Evolutionary conservation across 2,113 vertebrate species (phyloP), one percentile per base, ranked within the genome.

Genomic region (Hipposideros armiger): DNA sequence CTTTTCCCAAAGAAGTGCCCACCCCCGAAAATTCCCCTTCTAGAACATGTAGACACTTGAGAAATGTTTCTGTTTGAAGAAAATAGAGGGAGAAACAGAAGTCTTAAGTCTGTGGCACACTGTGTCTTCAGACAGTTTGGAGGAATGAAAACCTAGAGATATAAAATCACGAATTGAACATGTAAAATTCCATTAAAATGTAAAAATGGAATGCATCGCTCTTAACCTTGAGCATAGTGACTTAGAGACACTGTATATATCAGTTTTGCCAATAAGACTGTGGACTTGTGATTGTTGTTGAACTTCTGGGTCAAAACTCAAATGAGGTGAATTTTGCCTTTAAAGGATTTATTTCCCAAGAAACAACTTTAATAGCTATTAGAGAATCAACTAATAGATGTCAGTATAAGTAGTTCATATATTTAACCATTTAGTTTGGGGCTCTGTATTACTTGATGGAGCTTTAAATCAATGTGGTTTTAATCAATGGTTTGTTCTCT

Each of bases 81-180:
- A 99, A 99, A 99, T 99, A 99, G 98, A 99, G 99, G 98, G 99
- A 99, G 99, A 99, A 99, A 98, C 98, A 99, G 99, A 99, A 99
- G 98, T 98, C 98, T 99, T 98, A 99, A 98, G 98, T 99, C 99
- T 99, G 99, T 99, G 98, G 98, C 98, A 99, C 98, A 98, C 97
- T 98, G 98, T 99, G 99, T 99, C 98, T 98, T 98, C 98, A 99
- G 98, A 98, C 99, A 98, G 96, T 99, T 98, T 99, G 99, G 99
- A 99, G 99, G 99, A 99, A 98, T 98, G 98, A 99, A 97, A 99
- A 98, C 99, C 98, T 99, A 99, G 99, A 99, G 98, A 98, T 98
- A 98, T 98, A 99, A 99, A 99, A 99, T 98, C 98, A 98, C 97
- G 99, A 99, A 99, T 99, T 99, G 99, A 99, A 99, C 99, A 99